Conservation (phyloP, 2,888 invertebrate genomes). For the Nowickia ferox region DNA sequence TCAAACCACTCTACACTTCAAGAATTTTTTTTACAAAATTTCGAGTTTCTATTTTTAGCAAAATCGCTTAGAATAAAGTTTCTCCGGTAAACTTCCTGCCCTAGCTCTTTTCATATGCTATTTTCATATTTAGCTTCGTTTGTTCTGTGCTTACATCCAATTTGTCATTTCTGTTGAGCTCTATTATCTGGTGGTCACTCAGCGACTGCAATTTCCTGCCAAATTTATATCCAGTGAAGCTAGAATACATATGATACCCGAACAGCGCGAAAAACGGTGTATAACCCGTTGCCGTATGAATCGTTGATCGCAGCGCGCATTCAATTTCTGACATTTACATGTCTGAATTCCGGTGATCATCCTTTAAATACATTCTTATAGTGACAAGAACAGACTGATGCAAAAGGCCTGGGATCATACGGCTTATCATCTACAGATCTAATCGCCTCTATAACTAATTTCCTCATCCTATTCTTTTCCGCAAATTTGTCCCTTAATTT, state of each 20-base stretch:
- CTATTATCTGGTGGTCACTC: neutral
- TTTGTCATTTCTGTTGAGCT: neutral
- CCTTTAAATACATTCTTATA: no score
- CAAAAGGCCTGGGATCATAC: neutral
- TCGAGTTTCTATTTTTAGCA: no score
- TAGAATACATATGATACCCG: constrained; percentile 4
- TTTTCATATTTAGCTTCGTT: neutral
- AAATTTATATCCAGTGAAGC: neutral
- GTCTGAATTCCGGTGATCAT: no score
- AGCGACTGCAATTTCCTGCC: neutral
- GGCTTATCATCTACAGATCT: neutral
- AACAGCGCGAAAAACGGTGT: constrained; percentile 1
- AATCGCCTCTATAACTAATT: constrained; percentile 1
- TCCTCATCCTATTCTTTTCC: neutral
- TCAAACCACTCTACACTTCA: no score
- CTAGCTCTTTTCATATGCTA: neutral
- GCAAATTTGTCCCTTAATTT: constrained; percentile 11
- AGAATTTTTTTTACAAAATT: no score
- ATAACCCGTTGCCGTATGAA: constrained; percentile 21
- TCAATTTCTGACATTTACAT: constrained; percentile 68
- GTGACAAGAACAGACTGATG: no score
- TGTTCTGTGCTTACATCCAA: neutral
- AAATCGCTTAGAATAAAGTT: no score
- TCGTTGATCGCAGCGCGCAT: constrained; percentile 52
- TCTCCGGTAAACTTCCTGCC: no score